These are phyloP conservation scores for Solenopsis invicta DNA, from an alignment of 1,140 invertebrate species.

Conservation along the genomic window DNA sequence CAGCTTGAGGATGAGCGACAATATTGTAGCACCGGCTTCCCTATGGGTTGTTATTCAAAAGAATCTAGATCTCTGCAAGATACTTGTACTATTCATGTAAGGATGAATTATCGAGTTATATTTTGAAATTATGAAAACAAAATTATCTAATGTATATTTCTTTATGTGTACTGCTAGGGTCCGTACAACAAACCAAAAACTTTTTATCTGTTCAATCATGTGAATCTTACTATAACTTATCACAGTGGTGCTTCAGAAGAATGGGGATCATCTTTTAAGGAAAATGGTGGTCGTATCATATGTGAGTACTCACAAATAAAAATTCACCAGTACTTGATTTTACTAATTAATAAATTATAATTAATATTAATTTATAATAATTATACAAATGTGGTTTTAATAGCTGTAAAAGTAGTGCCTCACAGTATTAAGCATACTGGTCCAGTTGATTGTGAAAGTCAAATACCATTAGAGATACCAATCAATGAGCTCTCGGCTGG, in stretches of 20 bases:
- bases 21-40: constrained; percentile 98
- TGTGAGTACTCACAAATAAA: constrained; percentile 84
- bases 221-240: constrained; percentile 97
- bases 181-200: constrained; percentile 87
- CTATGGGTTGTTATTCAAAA: constrained; percentile 97
- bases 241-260: constrained; percentile 95
- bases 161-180: constrained; percentile 42
- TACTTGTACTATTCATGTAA: constrained; percentile 89
- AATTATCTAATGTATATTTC: neutral
- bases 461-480: constrained; percentile 90
- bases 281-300: constrained; percentile 96
- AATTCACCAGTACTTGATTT: neutral
- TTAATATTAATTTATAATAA: constrained; percentile 4
- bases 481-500: constrained; percentile 86
- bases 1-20: constrained; percentile 91
- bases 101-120: neutral
- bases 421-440: constrained; percentile 92
- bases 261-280: constrained; percentile 92
- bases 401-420: constrained; percentile 92
- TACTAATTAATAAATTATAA: neutral
- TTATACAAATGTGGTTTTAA: constrained; percentile 37
- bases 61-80: constrained; percentile 88
- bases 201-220: constrained; percentile 98
- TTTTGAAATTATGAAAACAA: constrained; percentile 4
- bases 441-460: constrained; percentile 87